Evolutionary conservation across 2,797 vertebrate species (phyloP), one percentile per base, ranked within the genome.

Genomic region (Coranthus polyacanthus): DNA sequence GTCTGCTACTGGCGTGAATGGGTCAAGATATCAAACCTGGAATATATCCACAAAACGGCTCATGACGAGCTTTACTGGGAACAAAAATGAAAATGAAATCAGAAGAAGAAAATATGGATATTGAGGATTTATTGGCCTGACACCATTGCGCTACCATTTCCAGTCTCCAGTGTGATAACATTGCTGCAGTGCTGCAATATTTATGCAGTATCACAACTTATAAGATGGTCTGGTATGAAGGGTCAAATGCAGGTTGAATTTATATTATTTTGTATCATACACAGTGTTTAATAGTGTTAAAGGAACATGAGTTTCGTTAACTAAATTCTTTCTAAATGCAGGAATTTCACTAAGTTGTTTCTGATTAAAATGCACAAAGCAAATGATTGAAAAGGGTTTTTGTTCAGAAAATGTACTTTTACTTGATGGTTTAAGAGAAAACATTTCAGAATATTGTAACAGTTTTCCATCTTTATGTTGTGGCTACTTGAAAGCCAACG

Each of bases 1-100:
- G 59, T 26, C 50, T 49, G 60, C 24, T 39, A 67, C 63, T 59
- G 69, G 56, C 63, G 63, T 12, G 43, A 64, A 49, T 5, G 22
- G 42, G 43, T 66, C 72, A 43, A 47, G 51, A 12, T 11, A 12
- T 20, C 45, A 37, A 12, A 36, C 15, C 42, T 66, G 54, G 55
- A 53, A 47, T 73, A 60, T 59, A 45, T 73, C 46, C 46, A 16
- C 60, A 12, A 3, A 21, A 8, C 43, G 5, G 51, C 54, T 38
- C 20, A 12, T 12, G 46, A 50, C 15, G 29, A 18, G 10, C 21
- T 24, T 18, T 2, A 29, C 15, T 45, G 24, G 41, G 10, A 24
- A 24, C 22, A 24, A 24, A 24, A 24, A 24, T 24, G 22, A 24
- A 24, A 5, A 24, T 24, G 22, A 24, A 24, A 24, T 12, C 4